Conservation (phyloP, 2,888 invertebrate species). For the Xestoiulus laeticollis region DNA sequence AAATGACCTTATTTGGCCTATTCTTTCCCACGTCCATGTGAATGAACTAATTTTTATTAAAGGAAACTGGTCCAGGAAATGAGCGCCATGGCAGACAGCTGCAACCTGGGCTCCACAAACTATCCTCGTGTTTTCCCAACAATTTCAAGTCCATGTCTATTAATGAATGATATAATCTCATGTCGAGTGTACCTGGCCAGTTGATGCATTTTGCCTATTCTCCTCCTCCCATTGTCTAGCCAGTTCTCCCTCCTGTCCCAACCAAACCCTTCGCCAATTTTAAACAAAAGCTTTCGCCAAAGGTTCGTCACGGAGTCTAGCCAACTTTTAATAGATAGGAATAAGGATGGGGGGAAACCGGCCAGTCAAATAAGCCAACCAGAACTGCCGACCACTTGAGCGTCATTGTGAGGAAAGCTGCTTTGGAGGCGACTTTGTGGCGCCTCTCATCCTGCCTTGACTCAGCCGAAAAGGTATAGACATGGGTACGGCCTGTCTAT, state of each 20-base stretch:
- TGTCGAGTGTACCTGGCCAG: background rate
- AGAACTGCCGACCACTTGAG: background rate
- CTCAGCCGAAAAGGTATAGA: background rate
- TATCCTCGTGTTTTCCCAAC: background rate
- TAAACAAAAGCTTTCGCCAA: conserved; percentile 35
- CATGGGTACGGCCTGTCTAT: background rate
- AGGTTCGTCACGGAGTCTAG: conserved; percentile 39
- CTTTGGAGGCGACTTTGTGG: background rate
- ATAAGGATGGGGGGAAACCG: background rate
- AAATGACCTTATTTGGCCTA: background rate
- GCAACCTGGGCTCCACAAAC: too few relatives aligned
- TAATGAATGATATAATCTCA: background rate
- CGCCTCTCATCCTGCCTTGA: background rate
- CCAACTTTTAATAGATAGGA: background rate
- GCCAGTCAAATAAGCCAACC: conserved; percentile 7
- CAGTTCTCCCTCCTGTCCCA: background rate
- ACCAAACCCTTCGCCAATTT: background rate
- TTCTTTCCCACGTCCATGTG: background rate
- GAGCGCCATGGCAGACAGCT: background rate
- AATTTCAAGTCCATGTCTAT: background rate
- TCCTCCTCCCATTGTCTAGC: background rate
- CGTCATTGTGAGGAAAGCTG: background rate
- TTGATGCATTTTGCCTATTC: background rate
- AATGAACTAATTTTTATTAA: background rate
- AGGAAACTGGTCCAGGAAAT: background rate